phyloP scores from a whole-genome alignment of 2,113 vertebrate genomes.

The Narcine bancroftii region DNA sequence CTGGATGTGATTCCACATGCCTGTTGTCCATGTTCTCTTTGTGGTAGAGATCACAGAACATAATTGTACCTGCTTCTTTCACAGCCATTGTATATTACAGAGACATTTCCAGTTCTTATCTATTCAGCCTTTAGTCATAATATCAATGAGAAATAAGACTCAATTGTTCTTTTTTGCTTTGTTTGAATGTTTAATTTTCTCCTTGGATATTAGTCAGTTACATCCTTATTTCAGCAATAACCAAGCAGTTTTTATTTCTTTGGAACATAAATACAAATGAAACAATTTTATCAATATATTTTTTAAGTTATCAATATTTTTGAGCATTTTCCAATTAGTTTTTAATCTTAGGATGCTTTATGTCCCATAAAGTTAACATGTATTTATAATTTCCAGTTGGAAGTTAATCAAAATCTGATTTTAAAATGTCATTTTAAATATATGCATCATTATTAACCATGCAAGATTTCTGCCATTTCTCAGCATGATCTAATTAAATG shows the following conservation, averaged over 20 bases:
- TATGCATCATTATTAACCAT: neutral
- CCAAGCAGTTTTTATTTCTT: neutral
- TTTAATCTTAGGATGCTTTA: neutral
- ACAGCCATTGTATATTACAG: too few relatives aligned
- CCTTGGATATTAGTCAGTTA: neutral
- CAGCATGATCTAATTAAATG: slow-evolving; percentile 4
- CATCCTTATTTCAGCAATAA: neutral
- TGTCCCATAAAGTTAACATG: neutral
- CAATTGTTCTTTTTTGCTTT: neutral
- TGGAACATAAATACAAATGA: neutral
- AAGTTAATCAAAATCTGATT: neutral
- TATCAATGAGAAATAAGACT: neutral
- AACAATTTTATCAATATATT: neutral
- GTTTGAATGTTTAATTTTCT: neutral
- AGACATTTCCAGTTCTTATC: too few relatives aligned
- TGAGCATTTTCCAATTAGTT: neutral
- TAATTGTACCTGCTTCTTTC: too few relatives aligned
- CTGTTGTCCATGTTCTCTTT: too few relatives aligned
- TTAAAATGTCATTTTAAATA: neutral
- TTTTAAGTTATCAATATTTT: neutral
- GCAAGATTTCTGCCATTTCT: neutral
- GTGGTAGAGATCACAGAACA: too few relatives aligned
- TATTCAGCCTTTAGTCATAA: too few relatives aligned
- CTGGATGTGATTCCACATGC: too few relatives aligned
- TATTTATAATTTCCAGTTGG: neutral